Base-by-base conservation (phyloP, 2,797 vertebrate species). In the Rhinichthys osculus region DNA sequence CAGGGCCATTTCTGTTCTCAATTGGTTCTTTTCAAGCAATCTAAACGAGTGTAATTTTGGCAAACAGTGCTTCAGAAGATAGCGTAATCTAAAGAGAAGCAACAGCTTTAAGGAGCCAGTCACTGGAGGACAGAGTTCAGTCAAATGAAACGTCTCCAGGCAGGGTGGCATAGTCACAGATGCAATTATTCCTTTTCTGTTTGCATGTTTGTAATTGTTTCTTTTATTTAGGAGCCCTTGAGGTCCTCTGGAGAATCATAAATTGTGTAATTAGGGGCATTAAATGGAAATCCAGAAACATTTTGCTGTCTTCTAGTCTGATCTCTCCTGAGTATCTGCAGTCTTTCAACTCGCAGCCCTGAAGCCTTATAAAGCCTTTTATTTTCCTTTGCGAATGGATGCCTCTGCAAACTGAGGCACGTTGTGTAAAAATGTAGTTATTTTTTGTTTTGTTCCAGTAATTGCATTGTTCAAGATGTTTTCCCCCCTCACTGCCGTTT, bases 181-280 rank as follows among this genome's bases (percentile, higher is more conserved):
- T 30, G 44, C 71, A 87, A 81, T 81, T 83, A 87, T 66, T 50
- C 62, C 23, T 83, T 54, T 59, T 74, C 52, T 77, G 62, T 81
- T 87, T 77, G 77, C 64, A 86, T 78, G 71, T 84, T 86, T 82
- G 44, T 73, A 77, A 82, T 78, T 66, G 47, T 85, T 81, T 73
- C 77, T 84, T 85, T 62, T 70, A 86, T 78, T 85, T 35, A 71
- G 64, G 19, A 78, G 50, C 50, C 50, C 76, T 71, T 71, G 76
- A 78, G 64, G 66, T 80, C 70, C 77, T 69, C 83, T 71, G 27
- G 71, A 76, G 86, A 66, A 86, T 69, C 78, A 10, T 42, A 77
- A 82, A 82, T 86, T 80, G 77, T 74, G 50, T 82, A 87, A 87
- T 88, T 79, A 85, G 71, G 79, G 81, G 50, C 78, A 86, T 35